A percentile compares a stretch with the other conserved stretches of the same genome.
These are phyloP conservation scores for Phenganax subtilis DNA, from an alignment of 92 coral and sea anemone species.

Conservation along the genomic window DNA sequence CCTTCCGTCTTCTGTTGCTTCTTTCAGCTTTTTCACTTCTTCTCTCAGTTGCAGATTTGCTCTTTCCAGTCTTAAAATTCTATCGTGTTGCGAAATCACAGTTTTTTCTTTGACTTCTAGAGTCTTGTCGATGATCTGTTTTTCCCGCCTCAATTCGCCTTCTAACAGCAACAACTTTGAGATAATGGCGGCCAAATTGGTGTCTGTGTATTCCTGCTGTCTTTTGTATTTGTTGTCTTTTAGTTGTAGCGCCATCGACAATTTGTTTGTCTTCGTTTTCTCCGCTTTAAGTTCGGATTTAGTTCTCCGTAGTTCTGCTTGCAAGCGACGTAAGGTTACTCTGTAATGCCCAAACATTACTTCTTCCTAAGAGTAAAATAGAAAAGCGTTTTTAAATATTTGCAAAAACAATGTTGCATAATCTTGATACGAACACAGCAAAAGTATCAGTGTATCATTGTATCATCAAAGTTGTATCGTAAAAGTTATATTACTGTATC, in stretches of 20 bases:
- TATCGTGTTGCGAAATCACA: constrained; percentile 7
- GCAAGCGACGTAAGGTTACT: constrained; percentile 12
- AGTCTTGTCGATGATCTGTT: constrained; percentile 19
- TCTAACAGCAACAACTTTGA: constrained; percentile 27
- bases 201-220: constrained; percentile 25
- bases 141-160: constrained; percentile 34
- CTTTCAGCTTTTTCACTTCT: constrained; percentile 1
- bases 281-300: constrained; percentile 30
- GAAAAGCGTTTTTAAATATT: not conserved
- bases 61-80: constrained; percentile 33
- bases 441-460: too few relatives aligned
- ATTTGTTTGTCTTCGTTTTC: constrained; percentile 17
- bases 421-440: too few relatives aligned
- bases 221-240: constrained; percentile 35
- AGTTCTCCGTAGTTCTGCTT: constrained; percentile 25
- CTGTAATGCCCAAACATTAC: not conserved
- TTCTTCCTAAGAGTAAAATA: constrained; percentile 16
- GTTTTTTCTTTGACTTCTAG: constrained; percentile 28
- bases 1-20: not conserved
- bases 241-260: constrained; percentile 27
- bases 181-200: not conserved
- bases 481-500: too few relatives aligned
- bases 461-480: too few relatives aligned
- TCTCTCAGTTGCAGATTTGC: constrained; percentile 12
- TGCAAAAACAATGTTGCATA: not conserved